phyloP scores from a whole-genome alignment of 53 echinoderm and acorn worm species.

The Antedon mediterranea region DNA sequence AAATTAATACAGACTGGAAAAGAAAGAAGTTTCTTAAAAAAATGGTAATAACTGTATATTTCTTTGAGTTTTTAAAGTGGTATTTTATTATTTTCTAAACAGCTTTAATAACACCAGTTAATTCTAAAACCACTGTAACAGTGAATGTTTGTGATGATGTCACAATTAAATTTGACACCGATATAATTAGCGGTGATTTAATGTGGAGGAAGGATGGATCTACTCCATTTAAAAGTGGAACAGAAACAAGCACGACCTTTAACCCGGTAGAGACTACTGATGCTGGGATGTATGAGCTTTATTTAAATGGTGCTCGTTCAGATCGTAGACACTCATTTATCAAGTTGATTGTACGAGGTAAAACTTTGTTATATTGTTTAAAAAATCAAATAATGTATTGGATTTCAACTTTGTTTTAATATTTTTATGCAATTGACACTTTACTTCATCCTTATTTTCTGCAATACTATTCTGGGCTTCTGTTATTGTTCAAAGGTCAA shows the following conservation, averaged over 20 bases:
- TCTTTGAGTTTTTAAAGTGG: too few relatives aligned
- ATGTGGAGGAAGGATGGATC: not conserved
- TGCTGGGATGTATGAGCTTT: not conserved
- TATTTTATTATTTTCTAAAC: too few relatives aligned
- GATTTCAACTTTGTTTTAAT: too few relatives aligned
- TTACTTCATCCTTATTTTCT: too few relatives aligned
- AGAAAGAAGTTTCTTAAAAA: too few relatives aligned
- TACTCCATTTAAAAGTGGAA: not conserved
- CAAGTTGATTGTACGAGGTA: not conserved
- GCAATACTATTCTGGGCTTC: too few relatives aligned
- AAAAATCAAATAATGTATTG: too few relatives aligned
- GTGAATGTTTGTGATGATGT: not conserved
- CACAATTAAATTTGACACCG: not conserved
- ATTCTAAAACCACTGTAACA: not conserved
- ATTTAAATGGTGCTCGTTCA: not conserved
- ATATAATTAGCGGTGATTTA: not conserved
- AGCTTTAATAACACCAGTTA: not conserved
- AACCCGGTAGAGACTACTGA: not conserved
- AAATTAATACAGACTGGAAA: too few relatives aligned
- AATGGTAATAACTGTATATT: too few relatives aligned
- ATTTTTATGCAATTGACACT: too few relatives aligned
- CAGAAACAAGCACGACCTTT: not conserved
- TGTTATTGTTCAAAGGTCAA: too few relatives aligned
- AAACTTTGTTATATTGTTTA: too few relatives aligned
- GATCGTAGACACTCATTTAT: not conserved